phyloP scores from a whole-genome alignment of 2,888 invertebrate genomes.

The Caenorhabditis virilis region DNA sequence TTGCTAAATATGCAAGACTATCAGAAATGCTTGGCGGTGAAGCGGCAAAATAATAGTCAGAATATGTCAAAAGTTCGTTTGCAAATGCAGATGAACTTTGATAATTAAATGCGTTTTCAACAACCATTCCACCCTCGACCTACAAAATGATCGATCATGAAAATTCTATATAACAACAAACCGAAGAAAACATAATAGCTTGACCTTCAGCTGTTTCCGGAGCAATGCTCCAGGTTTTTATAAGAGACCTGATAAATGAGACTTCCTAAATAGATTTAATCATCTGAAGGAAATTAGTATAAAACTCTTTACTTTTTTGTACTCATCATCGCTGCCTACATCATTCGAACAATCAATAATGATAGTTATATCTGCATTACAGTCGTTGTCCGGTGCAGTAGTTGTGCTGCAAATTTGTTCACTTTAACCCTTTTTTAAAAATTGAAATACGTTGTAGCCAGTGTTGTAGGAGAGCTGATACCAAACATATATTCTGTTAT shows the following conservation, averaged over 20 bases:
- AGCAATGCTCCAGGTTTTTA: constrained; percentile 36
- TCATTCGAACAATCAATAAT: constrained; percentile 31
- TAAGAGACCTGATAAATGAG: constrained; percentile 16
- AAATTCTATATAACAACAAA: background rate
- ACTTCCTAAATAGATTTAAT: constrained; percentile 27
- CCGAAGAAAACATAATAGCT: constrained; percentile 20
- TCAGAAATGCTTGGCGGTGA: constrained; percentile 13
- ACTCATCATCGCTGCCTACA: constrained; percentile 24
- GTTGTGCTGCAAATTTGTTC: constrained; percentile 12
- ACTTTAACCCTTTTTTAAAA: no score
- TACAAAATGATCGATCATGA: constrained; percentile 1
- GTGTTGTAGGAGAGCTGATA: constrained; percentile 8
- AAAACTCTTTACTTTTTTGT: constrained; percentile 6
- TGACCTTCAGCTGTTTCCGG: constrained; percentile 29
- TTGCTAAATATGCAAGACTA: constrained; percentile 8
- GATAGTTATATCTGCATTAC: constrained; percentile 39
- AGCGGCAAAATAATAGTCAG: constrained; percentile 15
- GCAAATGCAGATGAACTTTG: constrained; percentile 21
- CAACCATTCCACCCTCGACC: constrained; percentile 18
- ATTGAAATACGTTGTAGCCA: constrained; percentile 11
- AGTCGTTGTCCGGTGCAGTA: constrained; percentile 14
- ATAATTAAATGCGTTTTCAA: constrained; percentile 23
- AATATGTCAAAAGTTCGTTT: constrained; percentile 20
- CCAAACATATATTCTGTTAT: constrained; percentile 26
- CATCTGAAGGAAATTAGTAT: background rate